Evolutionary conservation across 2,113 vertebrate genomes (phyloP).

Genomic region (Cacatua alba): DNA sequence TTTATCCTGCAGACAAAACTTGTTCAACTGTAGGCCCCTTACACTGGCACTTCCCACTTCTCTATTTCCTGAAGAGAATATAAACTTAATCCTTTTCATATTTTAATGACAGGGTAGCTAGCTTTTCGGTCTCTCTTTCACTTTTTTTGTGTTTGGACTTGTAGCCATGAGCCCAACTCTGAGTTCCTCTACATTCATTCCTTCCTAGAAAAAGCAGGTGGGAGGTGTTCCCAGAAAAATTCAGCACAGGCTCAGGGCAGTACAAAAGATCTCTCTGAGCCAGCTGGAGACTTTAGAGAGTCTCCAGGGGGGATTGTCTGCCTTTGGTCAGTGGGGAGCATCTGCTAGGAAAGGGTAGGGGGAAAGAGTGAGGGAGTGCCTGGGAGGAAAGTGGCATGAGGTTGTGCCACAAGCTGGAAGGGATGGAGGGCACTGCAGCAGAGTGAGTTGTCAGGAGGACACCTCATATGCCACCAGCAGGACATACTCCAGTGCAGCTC

Average conservation of each 20-base stretch:
- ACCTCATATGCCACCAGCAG: background rate
- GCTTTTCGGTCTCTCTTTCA: background rate
- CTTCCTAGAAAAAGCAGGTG: background rate
- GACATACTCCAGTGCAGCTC: background rate
- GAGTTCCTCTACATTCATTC: background rate
- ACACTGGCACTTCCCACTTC: background rate
- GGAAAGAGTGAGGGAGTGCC: background rate
- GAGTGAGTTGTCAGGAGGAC: background rate
- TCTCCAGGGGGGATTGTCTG: background rate
- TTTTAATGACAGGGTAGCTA: constrained; percentile 21
- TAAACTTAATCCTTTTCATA: constrained; percentile 34
- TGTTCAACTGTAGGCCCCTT: background rate
- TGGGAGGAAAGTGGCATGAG: background rate
- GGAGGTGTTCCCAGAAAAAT: background rate
- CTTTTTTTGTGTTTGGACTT: constrained; percentile 7
- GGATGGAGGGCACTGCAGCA: background rate
- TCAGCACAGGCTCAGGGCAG: background rate
- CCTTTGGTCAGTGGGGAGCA: background rate
- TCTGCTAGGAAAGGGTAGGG: background rate
- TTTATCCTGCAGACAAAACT: background rate
- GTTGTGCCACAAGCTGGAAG: background rate
- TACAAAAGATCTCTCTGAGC: background rate
- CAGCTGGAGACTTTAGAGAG: background rate
- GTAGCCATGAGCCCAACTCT: background rate
- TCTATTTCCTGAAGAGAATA: constrained; percentile 2